phyloP scores from a whole-genome alignment of 2,797 vertebrate genomes.

The Pterois miles region DNA sequence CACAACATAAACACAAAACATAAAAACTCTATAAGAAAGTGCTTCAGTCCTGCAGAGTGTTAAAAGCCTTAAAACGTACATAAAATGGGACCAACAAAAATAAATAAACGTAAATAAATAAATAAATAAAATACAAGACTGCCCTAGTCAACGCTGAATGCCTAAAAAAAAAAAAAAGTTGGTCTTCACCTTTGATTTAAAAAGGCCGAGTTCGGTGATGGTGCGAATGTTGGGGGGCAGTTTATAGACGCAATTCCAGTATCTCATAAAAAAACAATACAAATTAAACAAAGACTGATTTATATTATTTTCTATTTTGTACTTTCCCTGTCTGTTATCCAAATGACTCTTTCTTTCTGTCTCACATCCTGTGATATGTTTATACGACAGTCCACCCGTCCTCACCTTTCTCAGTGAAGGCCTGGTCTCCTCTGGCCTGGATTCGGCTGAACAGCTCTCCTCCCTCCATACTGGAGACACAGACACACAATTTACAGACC shows the following conservation, averaged over 20 bases:
- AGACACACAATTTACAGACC: conserved; percentile 10
- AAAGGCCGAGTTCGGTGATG: no score
- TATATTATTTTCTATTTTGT: neutral
- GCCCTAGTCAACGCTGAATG: no score
- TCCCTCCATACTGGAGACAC: conserved; percentile 91
- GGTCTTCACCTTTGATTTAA: no score
- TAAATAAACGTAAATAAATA: no score
- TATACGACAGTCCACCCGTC: neutral
- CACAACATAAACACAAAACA: no score
- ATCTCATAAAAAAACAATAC: neutral
- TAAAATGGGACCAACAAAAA: no score
- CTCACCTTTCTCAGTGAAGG: conserved; percentile 97
- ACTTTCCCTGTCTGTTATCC: neutral
- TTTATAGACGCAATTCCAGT: conserved; percentile 16
- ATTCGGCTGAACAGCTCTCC: conserved; percentile 97
- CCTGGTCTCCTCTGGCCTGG: conserved; percentile 96
- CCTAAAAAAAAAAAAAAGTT: no score
- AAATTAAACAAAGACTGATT: neutral
- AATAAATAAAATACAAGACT: no score
- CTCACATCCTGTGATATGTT: neutral
- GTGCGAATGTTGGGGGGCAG: no score
- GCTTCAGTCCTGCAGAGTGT: no score
- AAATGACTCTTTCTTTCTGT: neutral
- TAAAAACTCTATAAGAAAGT: no score
- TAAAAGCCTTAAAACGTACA: no score